Base-by-base conservation (phyloP, 2,888 invertebrate species). In the Hydriomena furcata region DNA sequence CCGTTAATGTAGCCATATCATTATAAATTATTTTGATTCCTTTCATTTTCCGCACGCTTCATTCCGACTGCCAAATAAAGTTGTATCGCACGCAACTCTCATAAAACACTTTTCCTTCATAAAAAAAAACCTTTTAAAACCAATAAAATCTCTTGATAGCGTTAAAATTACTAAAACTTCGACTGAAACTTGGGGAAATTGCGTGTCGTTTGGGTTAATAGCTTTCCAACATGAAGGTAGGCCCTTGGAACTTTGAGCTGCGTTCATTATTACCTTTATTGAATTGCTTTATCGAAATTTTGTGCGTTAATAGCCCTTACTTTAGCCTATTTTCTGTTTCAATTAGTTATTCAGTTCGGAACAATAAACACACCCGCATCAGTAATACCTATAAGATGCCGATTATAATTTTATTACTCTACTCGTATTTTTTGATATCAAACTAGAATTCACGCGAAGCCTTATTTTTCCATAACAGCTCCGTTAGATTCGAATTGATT, bases 201-300 rank as follows among this genome's bases (percentile, higher is more conserved):
- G 73, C 81, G 74, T 80, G 81, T 63, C 68, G 57, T 43, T 37
- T 23, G 51, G 60, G 56, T 72, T 71, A 68, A 74, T 67, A 63
- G 65, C 66, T 64, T 68, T 66, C 52, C 44, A 61, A 56, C 64
- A 52, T 52, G 59, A 57, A 40, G 53, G 58, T 59, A 27, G 63
- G 66, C 68, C 68, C 74, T 71, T 63, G 59, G 65, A 68, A 68
- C 58, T 69, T 62, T 58, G 55, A 50, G 43, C 45, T 46, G 52
- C 53, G 56, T 56, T 55, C 61, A 60, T 66, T 64, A 50, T 40
- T 35, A 3, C 48, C 48, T 44, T 52, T 20, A 58, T 51, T 63
- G 52, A 66, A 73, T 71, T 63, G 58, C 53, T 67, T 63, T 60
- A 69, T 71, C 53, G 45, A 65, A 67, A 60, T 61, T 67, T 65